These are phyloP conservation scores for Gymnothorax reevesii DNA, from an alignment of 2,797 vertebrate genomes.

Conservation along the genomic window DNA sequence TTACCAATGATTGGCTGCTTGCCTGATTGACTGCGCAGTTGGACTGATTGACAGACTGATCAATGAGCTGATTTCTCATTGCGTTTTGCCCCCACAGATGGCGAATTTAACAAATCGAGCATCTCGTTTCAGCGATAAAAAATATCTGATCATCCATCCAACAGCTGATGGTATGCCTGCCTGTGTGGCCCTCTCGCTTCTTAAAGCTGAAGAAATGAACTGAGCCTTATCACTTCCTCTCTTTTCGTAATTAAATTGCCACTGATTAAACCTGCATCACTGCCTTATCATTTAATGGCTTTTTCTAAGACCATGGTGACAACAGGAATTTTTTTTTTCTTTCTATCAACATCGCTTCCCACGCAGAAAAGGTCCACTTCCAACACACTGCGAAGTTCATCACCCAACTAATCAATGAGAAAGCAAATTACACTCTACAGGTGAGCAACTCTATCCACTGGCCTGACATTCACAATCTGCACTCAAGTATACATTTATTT, in stretches of 20 bases:
- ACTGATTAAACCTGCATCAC: constrained; percentile 7
- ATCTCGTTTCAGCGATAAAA: constrained; percentile 83
- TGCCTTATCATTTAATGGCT: constrained; percentile 11
- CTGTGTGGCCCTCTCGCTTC: neutral
- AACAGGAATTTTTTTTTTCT: neutral
- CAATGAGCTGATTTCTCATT: constrained; percentile 3
- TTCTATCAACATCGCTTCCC: neutral
- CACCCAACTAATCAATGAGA: constrained; percentile 86
- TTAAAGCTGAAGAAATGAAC: neutral
- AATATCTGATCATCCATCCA: constrained; percentile 92
- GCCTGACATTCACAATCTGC: neutral
- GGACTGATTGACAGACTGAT: neutral
- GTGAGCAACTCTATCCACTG: constrained; percentile 60
- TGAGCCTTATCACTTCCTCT: neutral
- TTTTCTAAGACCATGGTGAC: neutral
- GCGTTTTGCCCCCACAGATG: constrained; percentile 69
- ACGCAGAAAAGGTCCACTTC: constrained; percentile 95
- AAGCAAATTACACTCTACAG: constrained; percentile 98
- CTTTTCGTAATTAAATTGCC: neutral
- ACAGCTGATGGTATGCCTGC: constrained; percentile 87
- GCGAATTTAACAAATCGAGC: constrained; percentile 83
- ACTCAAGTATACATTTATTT: neutral
- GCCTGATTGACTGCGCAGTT: neutral
- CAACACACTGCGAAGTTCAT: constrained; percentile 97
- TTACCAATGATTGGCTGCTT: neutral